Evolutionary conservation across 2,797 vertebrate species (phyloP).

Genomic region (Sarcophilus harrisii): DNA sequence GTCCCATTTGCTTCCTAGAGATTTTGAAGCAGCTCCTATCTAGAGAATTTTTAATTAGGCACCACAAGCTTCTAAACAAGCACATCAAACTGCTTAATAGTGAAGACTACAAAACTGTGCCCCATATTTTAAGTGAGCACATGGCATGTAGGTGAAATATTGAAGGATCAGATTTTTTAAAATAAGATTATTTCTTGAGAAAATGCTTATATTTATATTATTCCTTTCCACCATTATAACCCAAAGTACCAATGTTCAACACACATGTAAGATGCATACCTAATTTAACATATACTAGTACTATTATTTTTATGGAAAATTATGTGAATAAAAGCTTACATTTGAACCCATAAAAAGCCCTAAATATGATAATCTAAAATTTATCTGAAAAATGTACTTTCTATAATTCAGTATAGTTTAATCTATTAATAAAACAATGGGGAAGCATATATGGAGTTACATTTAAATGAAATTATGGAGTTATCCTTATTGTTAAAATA

Average conservation of each 20-base stretch:
- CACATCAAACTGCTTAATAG: background rate
- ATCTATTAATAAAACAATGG: background rate
- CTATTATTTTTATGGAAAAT: background rate
- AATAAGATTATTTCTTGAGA: slow-evolving; percentile 9
- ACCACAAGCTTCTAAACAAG: slow-evolving; percentile 29
- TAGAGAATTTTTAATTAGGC: background rate
- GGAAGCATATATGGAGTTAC: slow-evolving; percentile 11
- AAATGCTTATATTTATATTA: slow-evolving; percentile 37
- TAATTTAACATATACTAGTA: background rate
- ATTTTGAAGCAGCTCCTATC: slow-evolving; percentile 28
- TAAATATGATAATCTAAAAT: background rate
- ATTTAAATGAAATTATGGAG: slow-evolving; percentile 21
- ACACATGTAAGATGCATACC: slow-evolving; percentile 17
- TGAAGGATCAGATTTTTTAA: slow-evolving; percentile 48
- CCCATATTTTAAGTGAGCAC: slow-evolving; percentile 22
- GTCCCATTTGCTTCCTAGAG: slow-evolving; percentile 58
- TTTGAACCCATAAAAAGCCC: background rate
- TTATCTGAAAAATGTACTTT: slow-evolving; percentile 26
- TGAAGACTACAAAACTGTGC: slow-evolving; percentile 4
- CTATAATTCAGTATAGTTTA: slow-evolving; percentile 47
- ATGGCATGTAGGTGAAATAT: slow-evolving; percentile 27
- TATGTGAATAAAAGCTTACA: background rate
- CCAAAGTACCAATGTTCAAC: slow-evolving; percentile 9
- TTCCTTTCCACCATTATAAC: slow-evolving; percentile 24
- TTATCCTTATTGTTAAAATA: slow-evolving; percentile 21